Percentiles rank a stretch among this genome's conserved stretches.
These are phyloP conservation scores for Micrastur ruficollis DNA, from an alignment of 2,797 vertebrate genomes.

Conservation along the genomic window DNA sequence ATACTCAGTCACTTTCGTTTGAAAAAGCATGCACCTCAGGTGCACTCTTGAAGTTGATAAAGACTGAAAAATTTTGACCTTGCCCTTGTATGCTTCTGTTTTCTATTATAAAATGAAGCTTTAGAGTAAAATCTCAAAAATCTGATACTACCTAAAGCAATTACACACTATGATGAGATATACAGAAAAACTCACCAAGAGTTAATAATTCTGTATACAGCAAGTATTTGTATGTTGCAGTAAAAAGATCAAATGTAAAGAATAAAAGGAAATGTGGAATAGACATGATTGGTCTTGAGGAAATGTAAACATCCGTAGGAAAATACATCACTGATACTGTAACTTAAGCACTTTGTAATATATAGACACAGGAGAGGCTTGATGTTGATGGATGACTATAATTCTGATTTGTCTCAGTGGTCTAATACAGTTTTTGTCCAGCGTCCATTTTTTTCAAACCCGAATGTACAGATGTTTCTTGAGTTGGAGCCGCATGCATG, in stretches of 20 bases:
- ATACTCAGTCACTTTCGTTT: background rate
- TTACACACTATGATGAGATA: background rate
- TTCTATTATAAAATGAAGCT: background rate
- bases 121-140: background rate
- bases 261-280: conserved; percentile 9
- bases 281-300: background rate
- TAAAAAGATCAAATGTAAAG: background rate
- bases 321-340: background rate
- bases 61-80: background rate
- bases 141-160: background rate
- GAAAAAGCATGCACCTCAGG: background rate
- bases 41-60: background rate
- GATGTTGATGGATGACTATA: accelerated
- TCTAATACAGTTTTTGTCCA: background rate
- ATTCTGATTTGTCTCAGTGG: background rate
- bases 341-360: background rate
- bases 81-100: background rate
- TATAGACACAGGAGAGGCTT: background rate
- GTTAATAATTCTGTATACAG: background rate
- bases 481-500: background rate
- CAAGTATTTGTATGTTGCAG: background rate
- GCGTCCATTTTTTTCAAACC: background rate
- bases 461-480: background rate
- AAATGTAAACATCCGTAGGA: background rate
- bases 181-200: background rate